A percentile compares a stretch with the other conserved stretches of the same genome.
Conservation (phyloP, 2,797 vertebrate species). For the Sebastes minor region DNA sequence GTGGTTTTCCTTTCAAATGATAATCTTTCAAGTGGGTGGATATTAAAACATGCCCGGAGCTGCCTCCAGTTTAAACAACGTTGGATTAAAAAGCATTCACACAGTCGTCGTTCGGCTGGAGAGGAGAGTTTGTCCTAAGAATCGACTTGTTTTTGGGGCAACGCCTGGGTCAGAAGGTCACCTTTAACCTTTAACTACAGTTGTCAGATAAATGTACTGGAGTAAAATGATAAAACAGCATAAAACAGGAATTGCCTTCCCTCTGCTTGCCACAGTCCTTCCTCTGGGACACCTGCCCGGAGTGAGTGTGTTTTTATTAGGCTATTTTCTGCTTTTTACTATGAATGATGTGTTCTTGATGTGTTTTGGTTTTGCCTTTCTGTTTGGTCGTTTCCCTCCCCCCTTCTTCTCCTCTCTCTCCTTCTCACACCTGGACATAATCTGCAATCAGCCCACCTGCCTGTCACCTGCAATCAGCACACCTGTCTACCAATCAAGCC, state of each 20-base stretch:
- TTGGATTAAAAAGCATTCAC: neutral
- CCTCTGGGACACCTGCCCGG: fast-evolving
- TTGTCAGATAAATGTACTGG: neutral
- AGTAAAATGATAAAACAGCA: neutral
- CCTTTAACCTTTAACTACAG: neutral
- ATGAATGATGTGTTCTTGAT: too few relatives aligned
- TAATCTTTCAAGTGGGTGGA: slow-evolving; percentile 1
- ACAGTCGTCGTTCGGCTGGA: neutral
- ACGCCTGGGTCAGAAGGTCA: neutral
- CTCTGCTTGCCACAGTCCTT: neutral
- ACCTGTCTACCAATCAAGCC: too few relatives aligned
- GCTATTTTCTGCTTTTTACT: too few relatives aligned
- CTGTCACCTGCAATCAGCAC: too few relatives aligned
- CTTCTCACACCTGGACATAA: too few relatives aligned
- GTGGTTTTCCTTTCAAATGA: neutral
- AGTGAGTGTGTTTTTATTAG: too few relatives aligned
- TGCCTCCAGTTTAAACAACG: neutral
- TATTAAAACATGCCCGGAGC: slow-evolving; percentile 12
- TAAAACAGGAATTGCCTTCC: neutral
- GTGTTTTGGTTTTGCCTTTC: too few relatives aligned
- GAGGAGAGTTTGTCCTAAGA: neutral
- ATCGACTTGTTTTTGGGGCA: neutral
- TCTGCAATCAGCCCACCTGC: too few relatives aligned
- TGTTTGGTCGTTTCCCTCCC: too few relatives aligned
- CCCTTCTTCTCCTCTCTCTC: too few relatives aligned